Percentiles rank a stretch among this genome's conserved stretches.
phyloP scores from a whole-genome alignment of 2,797 vertebrate genomes.

The Myripristis jacobus region DNA sequence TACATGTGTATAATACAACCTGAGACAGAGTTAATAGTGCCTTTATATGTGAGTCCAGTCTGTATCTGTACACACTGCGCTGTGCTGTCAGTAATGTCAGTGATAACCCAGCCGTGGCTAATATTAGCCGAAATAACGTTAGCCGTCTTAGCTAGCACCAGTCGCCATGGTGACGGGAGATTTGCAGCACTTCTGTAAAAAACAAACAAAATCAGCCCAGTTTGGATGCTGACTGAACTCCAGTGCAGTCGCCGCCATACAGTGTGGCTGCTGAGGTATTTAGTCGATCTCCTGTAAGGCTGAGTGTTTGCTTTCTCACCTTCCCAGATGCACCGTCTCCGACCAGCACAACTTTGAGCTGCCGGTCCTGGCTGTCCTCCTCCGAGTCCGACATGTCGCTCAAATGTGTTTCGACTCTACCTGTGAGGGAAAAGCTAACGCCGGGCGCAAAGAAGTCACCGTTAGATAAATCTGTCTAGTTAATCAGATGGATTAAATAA shows the following conservation, averaged over 20 bases:
- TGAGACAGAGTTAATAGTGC: no score
- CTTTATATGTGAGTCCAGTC: no score
- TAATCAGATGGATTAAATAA: slow-evolving; percentile 77
- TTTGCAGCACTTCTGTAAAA: background rate
- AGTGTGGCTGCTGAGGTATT: fast-evolving
- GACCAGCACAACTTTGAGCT: slow-evolving; percentile 94
- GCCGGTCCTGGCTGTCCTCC: slow-evolving; percentile 93
- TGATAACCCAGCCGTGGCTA: no score
- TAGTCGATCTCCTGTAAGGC: background rate
- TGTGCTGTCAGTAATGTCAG: no score
- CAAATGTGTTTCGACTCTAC: slow-evolving; percentile 12
- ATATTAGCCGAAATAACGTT: slow-evolving; percentile 35
- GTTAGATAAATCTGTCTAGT: slow-evolving; percentile 22
- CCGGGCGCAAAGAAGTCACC: background rate
- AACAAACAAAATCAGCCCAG: slow-evolving; percentile 9
- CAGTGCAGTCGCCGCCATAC: background rate
- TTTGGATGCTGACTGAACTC: background rate
- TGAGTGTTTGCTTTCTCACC: slow-evolving; percentile 84
- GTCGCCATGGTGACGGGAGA: slow-evolving; percentile 74
- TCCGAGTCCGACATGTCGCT: slow-evolving; percentile 95
- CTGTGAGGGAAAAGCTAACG: slow-evolving; percentile 2
- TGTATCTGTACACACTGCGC: no score
- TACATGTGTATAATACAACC: no score
- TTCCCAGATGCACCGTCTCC: slow-evolving; percentile 98
- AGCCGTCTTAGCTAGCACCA: slow-evolving; percentile 62